Percentiles rank a stretch among this genome's conserved stretches.
Conservation (phyloP, 2,797 vertebrate genomes). For the Falco naumanni region DNA sequence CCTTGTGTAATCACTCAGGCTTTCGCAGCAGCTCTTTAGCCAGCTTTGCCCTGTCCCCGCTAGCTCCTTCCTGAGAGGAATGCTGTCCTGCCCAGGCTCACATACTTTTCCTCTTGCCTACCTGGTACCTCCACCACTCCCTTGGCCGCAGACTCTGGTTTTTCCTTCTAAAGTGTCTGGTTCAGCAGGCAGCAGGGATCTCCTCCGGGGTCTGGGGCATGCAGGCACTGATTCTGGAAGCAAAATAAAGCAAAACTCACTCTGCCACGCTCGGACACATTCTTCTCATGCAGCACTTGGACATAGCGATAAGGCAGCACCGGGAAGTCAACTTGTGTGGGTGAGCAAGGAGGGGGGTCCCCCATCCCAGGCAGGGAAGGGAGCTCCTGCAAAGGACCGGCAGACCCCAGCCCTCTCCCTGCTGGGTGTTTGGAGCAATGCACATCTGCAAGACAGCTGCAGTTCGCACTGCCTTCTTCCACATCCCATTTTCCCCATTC, state of each 20-base stretch:
- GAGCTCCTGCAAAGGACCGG: background rate
- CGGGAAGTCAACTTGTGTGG: background rate
- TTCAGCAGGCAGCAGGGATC: background rate
- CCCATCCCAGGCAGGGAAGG: background rate
- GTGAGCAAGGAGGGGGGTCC: background rate
- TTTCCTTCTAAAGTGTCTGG: background rate
- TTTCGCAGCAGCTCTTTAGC: background rate
- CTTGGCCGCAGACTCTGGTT: background rate
- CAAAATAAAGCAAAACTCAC: background rate
- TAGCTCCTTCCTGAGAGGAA: background rate
- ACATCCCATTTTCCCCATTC: background rate
- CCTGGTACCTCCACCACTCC: background rate
- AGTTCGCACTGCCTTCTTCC: background rate
- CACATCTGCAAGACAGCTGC: background rate
- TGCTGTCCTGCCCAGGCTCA: background rate
- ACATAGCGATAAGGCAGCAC: background rate
- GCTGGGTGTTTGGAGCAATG: background rate
- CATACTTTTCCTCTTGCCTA: background rate
- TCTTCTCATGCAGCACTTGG: background rate
- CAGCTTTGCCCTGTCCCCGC: background rate
- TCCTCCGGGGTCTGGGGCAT: background rate
- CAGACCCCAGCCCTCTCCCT: background rate
- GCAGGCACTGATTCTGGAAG: background rate
- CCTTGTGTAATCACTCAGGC: background rate
- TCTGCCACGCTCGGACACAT: background rate